Percentiles rank a stretch among this genome's conserved stretches.
Evolutionary conservation across 1,140 invertebrate species (phyloP).

Genomic region (Zaprionus ornatus): DNA sequence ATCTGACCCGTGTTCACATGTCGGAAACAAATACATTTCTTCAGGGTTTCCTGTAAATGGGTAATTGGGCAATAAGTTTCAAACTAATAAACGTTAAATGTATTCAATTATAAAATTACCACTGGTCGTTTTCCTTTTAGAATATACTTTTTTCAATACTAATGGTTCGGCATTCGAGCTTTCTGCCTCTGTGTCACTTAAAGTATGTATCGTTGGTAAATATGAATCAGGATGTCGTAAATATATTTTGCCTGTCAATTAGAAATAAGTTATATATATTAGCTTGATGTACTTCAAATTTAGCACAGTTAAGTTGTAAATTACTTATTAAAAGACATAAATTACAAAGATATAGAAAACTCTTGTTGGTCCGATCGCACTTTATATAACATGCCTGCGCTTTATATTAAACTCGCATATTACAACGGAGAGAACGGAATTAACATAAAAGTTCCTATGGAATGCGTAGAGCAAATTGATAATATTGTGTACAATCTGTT

Average conservation of each 20-base stretch:
- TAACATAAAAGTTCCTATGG: no score
- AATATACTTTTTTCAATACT: conserved; percentile 56
- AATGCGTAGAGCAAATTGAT: no score
- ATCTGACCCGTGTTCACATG: conserved; percentile 85
- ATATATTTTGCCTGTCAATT: conserved; percentile 87
- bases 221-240: conserved; percentile 93
- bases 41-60: conserved; percentile 84
- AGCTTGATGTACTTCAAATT: neutral
- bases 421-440: no score
- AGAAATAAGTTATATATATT: neutral
- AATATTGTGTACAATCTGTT: no score
- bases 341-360: no score
- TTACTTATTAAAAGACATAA: no score
- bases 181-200: conserved; percentile 88
- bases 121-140: conserved; percentile 62
- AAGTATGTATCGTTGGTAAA: conserved; percentile 90
- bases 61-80: neutral
- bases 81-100: neutral
- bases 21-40: conserved; percentile 90
- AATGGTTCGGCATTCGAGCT: conserved; percentile 83
- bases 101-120: conserved; percentile 40
- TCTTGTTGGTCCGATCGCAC: no score
- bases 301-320: neutral
- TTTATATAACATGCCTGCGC: no score
- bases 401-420: no score